These are phyloP conservation scores for Clarias magur DNA, from an alignment of 2,113 vertebrate species.

Conservation along the genomic window DNA sequence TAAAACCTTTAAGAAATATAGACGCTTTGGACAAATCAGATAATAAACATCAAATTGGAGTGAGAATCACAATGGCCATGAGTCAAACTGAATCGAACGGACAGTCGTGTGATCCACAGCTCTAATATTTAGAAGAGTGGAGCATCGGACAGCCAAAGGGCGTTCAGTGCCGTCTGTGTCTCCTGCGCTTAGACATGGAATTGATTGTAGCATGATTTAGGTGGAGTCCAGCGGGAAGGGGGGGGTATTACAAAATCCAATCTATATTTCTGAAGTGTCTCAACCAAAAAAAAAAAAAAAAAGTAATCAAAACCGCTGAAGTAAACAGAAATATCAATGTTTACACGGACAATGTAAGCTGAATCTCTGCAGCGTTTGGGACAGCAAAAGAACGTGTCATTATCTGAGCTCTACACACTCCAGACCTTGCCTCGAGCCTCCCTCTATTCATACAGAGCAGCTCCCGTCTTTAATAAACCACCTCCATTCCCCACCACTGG, in stretches of 20 bases:
- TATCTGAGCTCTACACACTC: slow-evolving; percentile 15
- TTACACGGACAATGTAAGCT: not conserved
- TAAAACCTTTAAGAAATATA: no score
- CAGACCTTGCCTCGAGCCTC: slow-evolving; percentile 27
- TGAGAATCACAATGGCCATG: no score
- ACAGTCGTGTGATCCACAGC: no score
- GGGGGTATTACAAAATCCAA: not conserved
- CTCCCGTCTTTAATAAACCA: not conserved
- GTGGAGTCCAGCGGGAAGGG: not conserved
- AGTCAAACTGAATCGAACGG: no score
- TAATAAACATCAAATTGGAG: no score
- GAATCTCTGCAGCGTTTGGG: not conserved
- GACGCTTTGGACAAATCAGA: no score
- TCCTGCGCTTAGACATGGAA: not conserved
- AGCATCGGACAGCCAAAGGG: not conserved
- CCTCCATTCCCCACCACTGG: not conserved
- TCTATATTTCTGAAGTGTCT: not conserved
- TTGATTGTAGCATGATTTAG: not conserved
- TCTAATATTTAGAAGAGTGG: not conserved
- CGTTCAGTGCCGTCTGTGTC: not conserved
- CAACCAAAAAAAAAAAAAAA: not conserved
- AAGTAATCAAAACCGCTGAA: not conserved
- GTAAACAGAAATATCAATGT: not conserved
- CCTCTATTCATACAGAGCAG: slow-evolving; percentile 9
- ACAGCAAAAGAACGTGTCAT: not conserved